Conservation (phyloP, 2,888 invertebrate species). For the Ethmia dodecea region DNA sequence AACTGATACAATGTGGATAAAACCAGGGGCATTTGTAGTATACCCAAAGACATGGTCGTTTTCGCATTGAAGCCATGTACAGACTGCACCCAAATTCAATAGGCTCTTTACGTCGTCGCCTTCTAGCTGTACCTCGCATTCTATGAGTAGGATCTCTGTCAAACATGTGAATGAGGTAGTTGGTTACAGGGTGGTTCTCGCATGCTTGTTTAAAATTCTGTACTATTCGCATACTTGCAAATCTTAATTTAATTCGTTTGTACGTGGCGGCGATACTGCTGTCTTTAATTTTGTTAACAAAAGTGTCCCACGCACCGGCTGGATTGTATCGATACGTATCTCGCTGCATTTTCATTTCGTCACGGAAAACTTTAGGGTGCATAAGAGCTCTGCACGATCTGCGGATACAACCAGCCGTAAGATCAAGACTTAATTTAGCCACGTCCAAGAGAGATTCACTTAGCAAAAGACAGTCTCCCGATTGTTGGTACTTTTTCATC, state of each 20-base stretch:
- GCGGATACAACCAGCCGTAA: not conserved
- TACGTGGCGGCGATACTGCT: not conserved
- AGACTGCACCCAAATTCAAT: slow-evolving; percentile 31
- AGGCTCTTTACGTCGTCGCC: slow-evolving; percentile 9
- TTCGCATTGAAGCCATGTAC: slow-evolving; percentile 39
- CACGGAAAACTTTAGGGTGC: not conserved
- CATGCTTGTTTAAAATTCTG: not conserved
- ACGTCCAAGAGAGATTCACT: not conserved
- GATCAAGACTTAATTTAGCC: not conserved
- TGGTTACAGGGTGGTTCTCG: not conserved
- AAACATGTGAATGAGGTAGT: not conserved
- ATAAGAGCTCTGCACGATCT: not conserved
- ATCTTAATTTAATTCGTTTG: not conserved
- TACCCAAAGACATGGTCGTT: slow-evolving; percentile 30
- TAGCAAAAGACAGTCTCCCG: not conserved
- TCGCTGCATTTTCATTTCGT: not conserved
- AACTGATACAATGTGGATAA: slow-evolving; percentile 39
- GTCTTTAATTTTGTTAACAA: not conserved
- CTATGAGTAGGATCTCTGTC: not conserved
- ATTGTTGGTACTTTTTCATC: not conserved
- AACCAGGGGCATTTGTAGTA: slow-evolving; percentile 42
- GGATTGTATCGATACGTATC: not conserved
- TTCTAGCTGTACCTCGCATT: not conserved
- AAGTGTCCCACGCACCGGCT: too few species aligned
- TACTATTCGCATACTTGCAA: not conserved